Conservation (phyloP, 2,888 invertebrate species). For the Campaea margaritaria region DNA sequence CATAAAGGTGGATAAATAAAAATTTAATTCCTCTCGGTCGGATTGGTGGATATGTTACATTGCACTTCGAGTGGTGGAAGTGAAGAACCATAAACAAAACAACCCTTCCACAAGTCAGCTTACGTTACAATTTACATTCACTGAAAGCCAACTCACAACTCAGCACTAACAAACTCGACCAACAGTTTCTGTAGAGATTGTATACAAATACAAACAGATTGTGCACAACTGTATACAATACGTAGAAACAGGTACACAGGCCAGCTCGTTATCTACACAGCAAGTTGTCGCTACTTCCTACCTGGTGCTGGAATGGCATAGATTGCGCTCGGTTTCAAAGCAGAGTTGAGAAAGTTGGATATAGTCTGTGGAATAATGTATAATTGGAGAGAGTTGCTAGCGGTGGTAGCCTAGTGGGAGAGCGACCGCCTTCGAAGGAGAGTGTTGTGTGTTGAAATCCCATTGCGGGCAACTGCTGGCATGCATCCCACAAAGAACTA, state of each 20-base stretch:
- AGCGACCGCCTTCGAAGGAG: too few relatives aligned
- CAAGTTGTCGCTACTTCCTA: constrained; percentile 41
- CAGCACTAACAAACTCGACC: constrained; percentile 12
- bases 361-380: constrained; percentile 19
- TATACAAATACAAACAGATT: constrained; percentile 4
- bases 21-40: too few relatives aligned
- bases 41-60: too few relatives aligned
- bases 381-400: constrained; percentile 20
- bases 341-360: constrained; percentile 29
- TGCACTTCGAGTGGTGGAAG: background rate
- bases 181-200: constrained; percentile 26
- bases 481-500: too few relatives aligned
- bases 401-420: too few relatives aligned
- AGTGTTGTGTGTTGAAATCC: too few relatives aligned
- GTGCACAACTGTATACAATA: background rate
- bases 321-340: constrained; percentile 31
- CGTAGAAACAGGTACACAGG: constrained; percentile 8
- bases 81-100: constrained; percentile 7
- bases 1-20: too few relatives aligned
- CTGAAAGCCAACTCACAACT: constrained; percentile 37
- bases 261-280: constrained; percentile 38
- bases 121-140: constrained; percentile 35
- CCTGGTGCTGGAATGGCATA: constrained; percentile 28
- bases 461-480: too few relatives aligned
- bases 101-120: constrained; percentile 23